Evolutionary conservation across 1,140 invertebrate species (phyloP).

Genomic region (Pemphigus obesinymphae): DNA sequence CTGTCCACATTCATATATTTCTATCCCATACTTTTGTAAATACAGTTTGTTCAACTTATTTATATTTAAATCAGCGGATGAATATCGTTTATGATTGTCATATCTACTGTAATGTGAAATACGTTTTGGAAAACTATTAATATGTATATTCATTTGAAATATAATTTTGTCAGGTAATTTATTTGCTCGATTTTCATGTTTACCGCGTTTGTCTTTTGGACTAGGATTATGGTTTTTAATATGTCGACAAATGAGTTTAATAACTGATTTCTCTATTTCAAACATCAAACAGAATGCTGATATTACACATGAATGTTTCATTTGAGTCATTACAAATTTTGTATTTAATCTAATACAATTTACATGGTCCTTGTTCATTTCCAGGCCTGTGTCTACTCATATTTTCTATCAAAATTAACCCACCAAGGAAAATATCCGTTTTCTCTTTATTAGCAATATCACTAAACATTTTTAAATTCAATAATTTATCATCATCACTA

Average conservation of each 20-base stretch:
- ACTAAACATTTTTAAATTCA: no score
- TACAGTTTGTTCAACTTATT: background rate
- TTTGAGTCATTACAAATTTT: background rate
- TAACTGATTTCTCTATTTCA: background rate
- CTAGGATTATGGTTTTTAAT: background rate
- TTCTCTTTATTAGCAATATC: no score
- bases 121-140: background rate
- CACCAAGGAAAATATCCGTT: no score
- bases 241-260: background rate
- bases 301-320: background rate
- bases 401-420: no score
- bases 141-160: background rate
- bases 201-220: background rate
- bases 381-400: no score
- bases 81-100: background rate
- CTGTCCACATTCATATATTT: background rate
- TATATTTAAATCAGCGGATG: background rate
- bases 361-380: no score
- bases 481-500: no score
- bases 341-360: background rate
- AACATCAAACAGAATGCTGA: background rate
- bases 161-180: background rate
- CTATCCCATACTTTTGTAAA: background rate
- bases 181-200: background rate
- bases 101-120: background rate